These are phyloP conservation scores for Mylabris sibirica DNA, from an alignment of 2,888 invertebrate genomes.

Conservation along the genomic window DNA sequence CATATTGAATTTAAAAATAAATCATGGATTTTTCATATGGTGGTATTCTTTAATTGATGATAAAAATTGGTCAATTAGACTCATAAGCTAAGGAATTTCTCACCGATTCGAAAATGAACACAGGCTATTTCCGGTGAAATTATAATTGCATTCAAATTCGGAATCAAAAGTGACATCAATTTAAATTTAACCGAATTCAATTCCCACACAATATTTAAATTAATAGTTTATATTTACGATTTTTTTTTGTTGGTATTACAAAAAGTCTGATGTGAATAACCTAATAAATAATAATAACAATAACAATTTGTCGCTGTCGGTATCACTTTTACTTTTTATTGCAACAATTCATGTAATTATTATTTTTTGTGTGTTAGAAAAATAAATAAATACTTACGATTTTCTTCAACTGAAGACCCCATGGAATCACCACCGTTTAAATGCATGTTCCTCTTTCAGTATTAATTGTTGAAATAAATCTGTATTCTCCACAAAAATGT, in stretches of 20 bases:
- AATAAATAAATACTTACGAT: conserved; percentile 50
- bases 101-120: no score
- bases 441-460: conserved; percentile 47
- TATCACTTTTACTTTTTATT: not conserved
- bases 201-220: not conserved
- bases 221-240: not conserved
- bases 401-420: conserved; percentile 55
- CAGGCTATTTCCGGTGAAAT: no score
- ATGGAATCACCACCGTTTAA: conserved; percentile 57
- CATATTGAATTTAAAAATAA: no score
- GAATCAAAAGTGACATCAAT: not conserved
- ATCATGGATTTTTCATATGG: no score
- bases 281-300: conserved; percentile 4
- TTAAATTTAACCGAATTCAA: not conserved
- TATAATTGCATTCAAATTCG: no score
- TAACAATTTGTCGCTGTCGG: not conserved
- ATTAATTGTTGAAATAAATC: not conserved
- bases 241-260: not conserved
- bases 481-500: no score
- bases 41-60: no score
- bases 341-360: not conserved
- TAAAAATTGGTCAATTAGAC: no score
- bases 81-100: no score
- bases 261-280: conserved; percentile 5
- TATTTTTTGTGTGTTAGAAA: not conserved